Evolutionary conservation across 2,888 invertebrate genomes (phyloP).

Genomic region (Eledone cirrhosa): DNA sequence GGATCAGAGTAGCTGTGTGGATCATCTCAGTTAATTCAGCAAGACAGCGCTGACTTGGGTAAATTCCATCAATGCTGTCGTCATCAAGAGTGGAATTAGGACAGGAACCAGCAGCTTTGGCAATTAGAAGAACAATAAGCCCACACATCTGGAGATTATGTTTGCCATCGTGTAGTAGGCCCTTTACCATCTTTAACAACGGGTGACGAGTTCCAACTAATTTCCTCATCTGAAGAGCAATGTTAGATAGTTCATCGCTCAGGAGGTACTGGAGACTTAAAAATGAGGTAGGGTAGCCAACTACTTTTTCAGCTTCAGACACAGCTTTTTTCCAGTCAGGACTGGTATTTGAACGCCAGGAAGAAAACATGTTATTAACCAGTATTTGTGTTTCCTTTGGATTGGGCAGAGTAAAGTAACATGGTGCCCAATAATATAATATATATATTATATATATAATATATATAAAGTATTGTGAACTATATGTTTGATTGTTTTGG

Average conservation of each 20-base stretch:
- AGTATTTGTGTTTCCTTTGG: too few species aligned
- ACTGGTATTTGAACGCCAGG: constrained; percentile 3
- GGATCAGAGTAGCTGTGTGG: constrained; percentile 88
- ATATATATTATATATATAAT: too few species aligned
- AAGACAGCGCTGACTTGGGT: constrained; percentile 67
- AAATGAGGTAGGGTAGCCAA: constrained; percentile 95
- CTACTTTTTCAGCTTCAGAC: constrained; percentile 93
- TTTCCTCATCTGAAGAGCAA: constrained; percentile 88
- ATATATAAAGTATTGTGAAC: too few species aligned
- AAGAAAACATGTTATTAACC: too few species aligned
- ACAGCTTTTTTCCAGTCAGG: constrained; percentile 85
- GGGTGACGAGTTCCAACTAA: constrained; percentile 94
- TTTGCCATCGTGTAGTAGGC: constrained; percentile 88
- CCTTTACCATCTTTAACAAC: constrained; percentile 89
- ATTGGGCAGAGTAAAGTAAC: too few species aligned
- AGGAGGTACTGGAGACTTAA: constrained; percentile 90
- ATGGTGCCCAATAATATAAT: too few species aligned
- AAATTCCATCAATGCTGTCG: background rate
- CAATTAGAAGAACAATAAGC: constrained; percentile 87
- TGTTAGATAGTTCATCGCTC: constrained; percentile 94
- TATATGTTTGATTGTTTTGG: too few species aligned
- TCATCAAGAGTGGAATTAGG: constrained; percentile 69
- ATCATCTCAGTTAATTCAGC: constrained; percentile 98
- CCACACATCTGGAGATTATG: constrained; percentile 95
- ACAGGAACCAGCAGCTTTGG: constrained; percentile 83